Evolutionary conservation across 1,140 invertebrate genomes (phyloP), one percentile per base, ranked within the genome.

Genomic region (Sitophilus oryzae): DNA sequence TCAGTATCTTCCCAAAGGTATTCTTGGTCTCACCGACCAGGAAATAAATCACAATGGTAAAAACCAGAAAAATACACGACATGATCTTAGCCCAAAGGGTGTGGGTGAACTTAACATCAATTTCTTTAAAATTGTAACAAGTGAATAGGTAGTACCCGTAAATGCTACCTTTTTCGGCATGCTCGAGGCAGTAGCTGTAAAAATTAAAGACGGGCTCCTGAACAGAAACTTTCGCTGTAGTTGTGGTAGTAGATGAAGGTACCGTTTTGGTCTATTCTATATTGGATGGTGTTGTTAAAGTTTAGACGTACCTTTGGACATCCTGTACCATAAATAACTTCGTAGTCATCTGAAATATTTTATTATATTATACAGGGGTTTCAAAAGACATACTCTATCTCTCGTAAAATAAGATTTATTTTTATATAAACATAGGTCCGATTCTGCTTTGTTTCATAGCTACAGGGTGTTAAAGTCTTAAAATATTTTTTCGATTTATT

Each of bases 1-100:
- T 67, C 11, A 73, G 55, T 16, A 74, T 67, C 46, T 66, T 66
- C 1, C 73, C 73, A 9, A 62, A 66, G 8, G 74, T 56, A 44
- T 68, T 74, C 14, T 63, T 62, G 40, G 68, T 54, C 15, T 69
- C 63, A 0, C 64, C 62, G 22, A 73, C 42, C 5, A 70, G 19
- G 3, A 63, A 43, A 45, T 75, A 74, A 3, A 74, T 63, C 0
- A 68, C 9, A 2, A 74, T 56, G 0, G 71, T 69, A 8, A 73
- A 15, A 1, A 69, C 4, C 11, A 75, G 23, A 41, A 71, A 73
- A 3, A 73, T 50, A 2, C 59, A 64, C 0, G 73, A 74, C 1
- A 70, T n/a, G 16, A 67, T 56, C 23, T 62, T 63, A 1, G 61
- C 52, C 62, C 64, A 64, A 22, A 57, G 36, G n/a, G 60, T 62